A percentile compares a stretch with the other conserved stretches of the same genome.
Conservation (phyloP, 2,113 vertebrate species). For the Paramormyrops kingsleyae region DNA sequence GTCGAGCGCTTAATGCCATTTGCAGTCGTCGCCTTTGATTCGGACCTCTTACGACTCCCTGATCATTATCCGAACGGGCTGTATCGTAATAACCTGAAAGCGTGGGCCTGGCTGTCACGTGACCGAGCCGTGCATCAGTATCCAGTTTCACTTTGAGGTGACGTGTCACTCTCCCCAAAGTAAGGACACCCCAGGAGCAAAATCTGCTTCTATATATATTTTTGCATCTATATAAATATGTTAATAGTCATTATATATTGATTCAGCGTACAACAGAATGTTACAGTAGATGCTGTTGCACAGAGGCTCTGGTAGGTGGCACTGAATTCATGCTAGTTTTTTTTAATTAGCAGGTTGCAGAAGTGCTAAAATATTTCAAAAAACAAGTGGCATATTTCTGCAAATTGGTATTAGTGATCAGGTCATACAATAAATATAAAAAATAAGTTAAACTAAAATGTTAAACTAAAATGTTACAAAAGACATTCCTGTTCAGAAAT, state of each 20-base stretch:
- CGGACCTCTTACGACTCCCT: conserved; percentile 24
- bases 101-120: not conserved
- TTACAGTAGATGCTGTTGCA: not conserved
- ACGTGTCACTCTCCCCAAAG: not conserved
- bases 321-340: not conserved
- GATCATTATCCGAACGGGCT: not conserved
- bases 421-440: not conserved
- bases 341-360: not conserved
- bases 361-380: not conserved
- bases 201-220: not conserved
- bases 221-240: not conserved
- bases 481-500: not conserved
- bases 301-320: conserved; percentile 6
- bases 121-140: not conserved
- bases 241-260: not conserved
- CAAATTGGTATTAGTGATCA: not conserved
- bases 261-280: not conserved
- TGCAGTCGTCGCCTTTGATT: conserved; percentile 49
- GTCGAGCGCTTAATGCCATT: conserved; percentile 62
- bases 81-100: not conserved
- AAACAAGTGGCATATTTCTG: not conserved
- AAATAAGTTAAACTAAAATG: not conserved
- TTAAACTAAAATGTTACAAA: not conserved
- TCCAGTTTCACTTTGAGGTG: not conserved
- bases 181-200: not conserved